Percentiles rank a stretch among this genome's conserved stretches.
phyloP scores from a whole-genome alignment of 2,888 invertebrate genomes.

The Caenorhabditis plicata region DNA sequence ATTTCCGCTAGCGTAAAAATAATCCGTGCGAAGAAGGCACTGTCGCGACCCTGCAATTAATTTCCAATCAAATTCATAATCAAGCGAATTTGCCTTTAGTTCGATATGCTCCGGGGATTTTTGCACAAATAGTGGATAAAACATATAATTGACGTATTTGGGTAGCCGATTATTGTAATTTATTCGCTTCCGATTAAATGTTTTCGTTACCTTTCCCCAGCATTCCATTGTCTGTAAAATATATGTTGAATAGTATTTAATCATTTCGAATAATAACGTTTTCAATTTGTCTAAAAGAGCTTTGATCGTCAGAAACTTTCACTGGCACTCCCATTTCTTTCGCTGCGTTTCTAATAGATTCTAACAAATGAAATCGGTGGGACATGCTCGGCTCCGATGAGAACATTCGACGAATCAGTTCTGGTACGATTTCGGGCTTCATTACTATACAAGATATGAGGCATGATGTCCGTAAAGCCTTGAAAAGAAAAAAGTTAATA shows the following conservation, averaged over 20 bases:
- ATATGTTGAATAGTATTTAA: background rate
- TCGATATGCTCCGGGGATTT: constrained; percentile 11
- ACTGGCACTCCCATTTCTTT: constrained; percentile 16
- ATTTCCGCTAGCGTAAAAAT: constrained; percentile 1
- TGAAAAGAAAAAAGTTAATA: too few species aligned
- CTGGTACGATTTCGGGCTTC: constrained; percentile 15
- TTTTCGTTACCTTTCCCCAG: background rate
- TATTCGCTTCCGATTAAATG: background rate
- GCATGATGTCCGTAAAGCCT: background rate
- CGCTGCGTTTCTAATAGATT: constrained; percentile 18
- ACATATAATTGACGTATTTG: constrained; percentile 5
- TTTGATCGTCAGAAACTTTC: background rate
- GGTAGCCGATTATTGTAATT: background rate
- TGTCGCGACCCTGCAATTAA: constrained; percentile 3
- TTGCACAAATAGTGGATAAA: constrained; percentile 18
- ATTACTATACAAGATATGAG: background rate
- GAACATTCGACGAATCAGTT: background rate
- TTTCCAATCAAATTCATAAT: background rate
- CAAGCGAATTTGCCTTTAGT: constrained; percentile 8
- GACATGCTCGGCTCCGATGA: constrained; percentile 1
- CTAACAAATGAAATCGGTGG: constrained; percentile 1
- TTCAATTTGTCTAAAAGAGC: background rate
- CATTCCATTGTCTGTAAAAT: background rate
- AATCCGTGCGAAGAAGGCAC: background rate
- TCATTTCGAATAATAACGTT: background rate